Evolutionary conservation across 2,113 vertebrate genomes (phyloP), one percentile per base, ranked within the genome.

Genomic region (Sapayoa aenigma): DNA sequence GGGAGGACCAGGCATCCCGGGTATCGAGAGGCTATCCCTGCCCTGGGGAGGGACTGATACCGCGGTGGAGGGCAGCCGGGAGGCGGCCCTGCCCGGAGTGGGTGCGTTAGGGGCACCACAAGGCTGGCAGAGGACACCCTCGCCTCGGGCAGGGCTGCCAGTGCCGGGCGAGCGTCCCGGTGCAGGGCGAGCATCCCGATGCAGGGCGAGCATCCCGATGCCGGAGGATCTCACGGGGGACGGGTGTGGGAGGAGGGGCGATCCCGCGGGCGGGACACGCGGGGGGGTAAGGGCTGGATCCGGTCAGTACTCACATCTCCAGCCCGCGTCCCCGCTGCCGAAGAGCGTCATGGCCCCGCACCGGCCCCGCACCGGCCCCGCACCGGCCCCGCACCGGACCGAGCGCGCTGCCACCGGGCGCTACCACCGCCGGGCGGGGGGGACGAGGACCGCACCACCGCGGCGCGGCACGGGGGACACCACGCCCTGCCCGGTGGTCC

Each of bases 221-320:
- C 74, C 39, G 7, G 44, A 81, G 50, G 46, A 77, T 49, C 46
- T 42, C 15, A 19, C 13, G 15, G n/a, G 22, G 25, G 11, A 53
- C 31, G n/a, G 35, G 21, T 24, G 47, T 4, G 39, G 24, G 39
- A 35, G 37, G 16, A 53, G 17, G 28, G 37, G 37, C 33, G 62
- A 35, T 47, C 12, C 44, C 37, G 46, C 41, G 31, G 37, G 24
- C 6, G 22, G 59, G 37, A 20, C 52, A 42, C 50, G n/a, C 42
- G 21, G 13, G 28, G 28, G 23, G 24, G 12, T 22, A 39, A 9
- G 46, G 73, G 59, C 59, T n/a, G n/a, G 50, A 11, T n/a, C 20
- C 25, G 33, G 25, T 31, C 20, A 22, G 72, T 84, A 87, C 84
- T 95, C 52, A 95, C 93, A 87, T 85, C 81, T 93, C 84, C 78